Conservation (phyloP, 1,140 invertebrate genomes). For the Reticulitermes speratus region DNA sequence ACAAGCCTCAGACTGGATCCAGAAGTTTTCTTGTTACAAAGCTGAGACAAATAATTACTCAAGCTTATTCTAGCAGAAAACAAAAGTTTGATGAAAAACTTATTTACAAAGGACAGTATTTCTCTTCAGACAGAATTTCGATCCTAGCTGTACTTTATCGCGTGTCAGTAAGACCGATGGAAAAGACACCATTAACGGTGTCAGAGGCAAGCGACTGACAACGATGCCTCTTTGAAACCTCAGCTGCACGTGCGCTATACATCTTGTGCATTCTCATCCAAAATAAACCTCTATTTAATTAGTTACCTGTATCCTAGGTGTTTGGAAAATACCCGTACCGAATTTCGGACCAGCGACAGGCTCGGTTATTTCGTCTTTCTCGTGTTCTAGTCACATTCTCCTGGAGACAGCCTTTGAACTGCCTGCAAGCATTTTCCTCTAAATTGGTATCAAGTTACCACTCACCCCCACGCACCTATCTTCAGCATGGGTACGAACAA, state of each 20-base stretch:
- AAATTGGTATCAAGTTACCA: no score
- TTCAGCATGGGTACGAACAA: slow-evolving; percentile 84
- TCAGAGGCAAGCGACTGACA: background rate
- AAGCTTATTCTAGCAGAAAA: background rate
- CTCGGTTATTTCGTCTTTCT: no score
- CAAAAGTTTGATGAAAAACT: background rate
- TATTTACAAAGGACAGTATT: background rate
- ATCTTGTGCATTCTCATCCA: no score
- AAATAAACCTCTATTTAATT: no score
- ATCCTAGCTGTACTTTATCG: background rate
- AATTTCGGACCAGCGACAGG: no score
- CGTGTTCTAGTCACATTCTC: no score
- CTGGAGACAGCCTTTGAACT: no score
- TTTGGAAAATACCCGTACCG: no score
- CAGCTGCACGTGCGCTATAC: no score
- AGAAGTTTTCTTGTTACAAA: background rate
- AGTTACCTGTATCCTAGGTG: no score
- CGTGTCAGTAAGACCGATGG: background rate
- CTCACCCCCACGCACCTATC: slow-evolving; percentile 63
- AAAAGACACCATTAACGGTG: background rate
- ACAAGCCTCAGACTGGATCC: background rate
- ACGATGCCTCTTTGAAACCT: background rate
- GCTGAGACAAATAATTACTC: background rate
- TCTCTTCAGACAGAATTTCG: background rate
- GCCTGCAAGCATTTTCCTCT: no score